Base-by-base conservation (phyloP, 2,888 invertebrate species). In the Pteria penguin region DNA sequence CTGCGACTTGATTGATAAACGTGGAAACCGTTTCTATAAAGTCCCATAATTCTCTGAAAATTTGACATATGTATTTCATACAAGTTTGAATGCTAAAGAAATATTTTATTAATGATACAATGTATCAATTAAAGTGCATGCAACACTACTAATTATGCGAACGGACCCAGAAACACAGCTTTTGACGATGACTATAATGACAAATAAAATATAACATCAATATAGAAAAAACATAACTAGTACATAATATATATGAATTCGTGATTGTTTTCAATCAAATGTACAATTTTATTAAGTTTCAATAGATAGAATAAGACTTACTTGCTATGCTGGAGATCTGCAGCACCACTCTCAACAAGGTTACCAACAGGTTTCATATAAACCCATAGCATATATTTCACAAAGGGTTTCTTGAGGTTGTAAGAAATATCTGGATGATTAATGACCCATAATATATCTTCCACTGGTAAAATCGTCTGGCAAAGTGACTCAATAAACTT, bases 401-500 rank as follows among this genome's bases (percentile, higher is more conserved):
- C 85, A 78, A 90, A 92, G 1, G 91, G 90, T 54, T 84, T 83
- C 82, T 91, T 91, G 54, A 90, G 85, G 78, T 89, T 90, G 77
- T 82, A 82, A 80, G 89, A 88, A n/a, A 92, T 86, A 8, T 81
- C 82, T 2, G 79, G 75, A 72, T 92, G 88, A 76, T 89, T 90
- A 68, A 92, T 81, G 24, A 91, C 86, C 87, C 88, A 88, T 29
- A 92, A 76, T n/a, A 92, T 83, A 71, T 92, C 92, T 33, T 92
- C 91, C 54, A 90, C 85, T 0, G 90, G 88, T 27, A 92, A 74
- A 72, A 92, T 91, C 4, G 91, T 91, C 78, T 92, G 91, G 73
- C 92, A 92, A 62, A 92, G 85, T 1, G 91, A 92, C 82, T 92
- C 91, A 31, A 92, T 91, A 76, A 91, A 91, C 73, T 91, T 90